Evolutionary conservation across 64 coral and sea anemone genomes (phyloP).

Genomic region (Astreopora myriophthalma): DNA sequence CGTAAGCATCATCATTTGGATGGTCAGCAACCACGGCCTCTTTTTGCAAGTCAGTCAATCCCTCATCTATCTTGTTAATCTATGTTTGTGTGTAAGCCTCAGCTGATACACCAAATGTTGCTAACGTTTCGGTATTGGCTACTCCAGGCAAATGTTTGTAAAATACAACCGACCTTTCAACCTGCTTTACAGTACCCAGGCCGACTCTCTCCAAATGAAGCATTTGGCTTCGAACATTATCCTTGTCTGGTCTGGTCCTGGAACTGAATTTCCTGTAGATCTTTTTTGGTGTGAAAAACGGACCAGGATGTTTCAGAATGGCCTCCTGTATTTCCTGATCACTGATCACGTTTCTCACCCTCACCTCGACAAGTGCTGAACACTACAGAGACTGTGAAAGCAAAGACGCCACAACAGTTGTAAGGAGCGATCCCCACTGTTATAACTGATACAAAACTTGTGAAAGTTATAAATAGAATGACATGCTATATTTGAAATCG

Average conservation of each 20-base stretch:
- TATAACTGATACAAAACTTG: not conserved
- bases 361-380: not conserved
- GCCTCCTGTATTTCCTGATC: not conserved
- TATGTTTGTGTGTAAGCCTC: constrained; percentile 4
- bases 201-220: not conserved
- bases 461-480: not conserved
- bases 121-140: constrained; percentile 24
- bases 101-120: constrained; percentile 43
- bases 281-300: not conserved
- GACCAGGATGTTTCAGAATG: not conserved
- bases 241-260: not conserved
- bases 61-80: constrained; percentile 11
- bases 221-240: not conserved
- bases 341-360: not conserved
- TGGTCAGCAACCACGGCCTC: not conserved
- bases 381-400: not conserved
- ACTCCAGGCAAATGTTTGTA: not conserved
- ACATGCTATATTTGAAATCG: no score
- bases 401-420: not conserved
- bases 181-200: not conserved
- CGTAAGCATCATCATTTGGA: not conserved
- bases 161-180: constrained; percentile 27
- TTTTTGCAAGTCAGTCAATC: constrained; percentile 36
- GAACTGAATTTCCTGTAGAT: not conserved
- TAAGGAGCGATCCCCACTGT: not conserved